Evolutionary conservation across 2,113 vertebrate genomes (phyloP).

Genomic region (Syngnathus floridae): DNA sequence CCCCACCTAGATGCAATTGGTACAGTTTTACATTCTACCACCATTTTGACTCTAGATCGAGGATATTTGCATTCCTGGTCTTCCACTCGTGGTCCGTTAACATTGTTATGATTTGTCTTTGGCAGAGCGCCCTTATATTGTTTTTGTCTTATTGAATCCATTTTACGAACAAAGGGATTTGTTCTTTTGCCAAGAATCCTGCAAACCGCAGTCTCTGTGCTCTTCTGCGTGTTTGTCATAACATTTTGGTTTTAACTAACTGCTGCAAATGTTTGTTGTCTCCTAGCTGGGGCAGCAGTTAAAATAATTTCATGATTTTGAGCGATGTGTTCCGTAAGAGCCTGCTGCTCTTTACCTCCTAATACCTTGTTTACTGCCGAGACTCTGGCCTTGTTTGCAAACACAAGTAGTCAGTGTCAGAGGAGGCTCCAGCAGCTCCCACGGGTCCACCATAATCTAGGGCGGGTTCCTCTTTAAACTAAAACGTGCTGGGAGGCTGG

Average conservation of each 20-base stretch:
- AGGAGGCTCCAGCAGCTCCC: conserved; percentile 37
- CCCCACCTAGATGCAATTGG: too few relatives aligned
- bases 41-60: too few relatives aligned
- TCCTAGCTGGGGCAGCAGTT: not conserved
- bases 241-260: not conserved
- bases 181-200: not conserved
- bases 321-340: not conserved
- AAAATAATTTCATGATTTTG: conserved; percentile 7
- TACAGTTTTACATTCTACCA: too few relatives aligned
- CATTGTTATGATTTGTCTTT: not conserved
- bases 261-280: not conserved
- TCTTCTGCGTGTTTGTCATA: not conserved
- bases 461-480: conserved; percentile 53
- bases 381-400: conserved; percentile 48
- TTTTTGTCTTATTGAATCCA: not conserved
- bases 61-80: too few relatives aligned
- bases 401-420: conserved; percentile 38
- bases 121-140: not conserved
- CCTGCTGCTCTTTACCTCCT: conserved; percentile 22
- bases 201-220: not conserved
- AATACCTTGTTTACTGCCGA: conserved; percentile 42
- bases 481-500: conserved; percentile 52
- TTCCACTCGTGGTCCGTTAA: too few relatives aligned
- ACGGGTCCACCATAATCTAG: conserved; percentile 47
- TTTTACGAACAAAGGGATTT: not conserved